Evolutionary conservation across 2,113 vertebrate genomes (phyloP).

Genomic region (Falco punctatus): DNA sequence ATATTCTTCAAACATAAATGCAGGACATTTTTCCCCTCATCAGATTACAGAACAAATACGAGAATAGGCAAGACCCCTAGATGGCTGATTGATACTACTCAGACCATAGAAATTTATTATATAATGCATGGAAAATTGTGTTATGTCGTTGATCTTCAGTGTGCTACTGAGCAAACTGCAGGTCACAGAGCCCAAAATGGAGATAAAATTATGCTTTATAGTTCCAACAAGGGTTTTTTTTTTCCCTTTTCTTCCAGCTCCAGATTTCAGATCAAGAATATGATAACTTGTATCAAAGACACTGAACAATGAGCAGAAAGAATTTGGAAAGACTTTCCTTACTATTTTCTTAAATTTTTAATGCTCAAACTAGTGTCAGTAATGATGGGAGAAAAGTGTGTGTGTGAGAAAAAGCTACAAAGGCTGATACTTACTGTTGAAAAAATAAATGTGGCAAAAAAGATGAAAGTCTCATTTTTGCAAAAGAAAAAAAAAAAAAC

Average conservation of each 20-base stretch:
- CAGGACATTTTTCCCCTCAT: neutral
- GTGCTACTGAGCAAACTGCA: neutral
- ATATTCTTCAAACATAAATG: neutral
- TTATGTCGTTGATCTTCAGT: neutral
- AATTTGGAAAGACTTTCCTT: neutral
- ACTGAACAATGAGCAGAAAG: neutral
- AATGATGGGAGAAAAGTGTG: neutral
- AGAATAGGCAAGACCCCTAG: neutral
- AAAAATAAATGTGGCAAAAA: neutral
- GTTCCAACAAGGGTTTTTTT: neutral
- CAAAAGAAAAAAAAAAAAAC: neutral
- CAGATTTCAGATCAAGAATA: neutral
- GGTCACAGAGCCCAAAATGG: neutral
- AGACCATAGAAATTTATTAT: neutral
- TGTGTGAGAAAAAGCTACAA: neutral
- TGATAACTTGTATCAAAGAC: neutral
- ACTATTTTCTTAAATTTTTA: neutral
- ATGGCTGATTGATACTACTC: neutral
- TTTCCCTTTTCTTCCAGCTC: neutral
- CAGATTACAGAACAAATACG: neutral
- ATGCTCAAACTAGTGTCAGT: neutral
- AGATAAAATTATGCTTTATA: neutral
- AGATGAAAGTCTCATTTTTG: neutral
- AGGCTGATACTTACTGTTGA: neutral
- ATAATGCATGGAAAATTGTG: neutral